Evolutionary conservation across 2,888 invertebrate genomes (phyloP), one percentile per base, ranked within the genome.

Genomic region (Phortica magna): DNA sequence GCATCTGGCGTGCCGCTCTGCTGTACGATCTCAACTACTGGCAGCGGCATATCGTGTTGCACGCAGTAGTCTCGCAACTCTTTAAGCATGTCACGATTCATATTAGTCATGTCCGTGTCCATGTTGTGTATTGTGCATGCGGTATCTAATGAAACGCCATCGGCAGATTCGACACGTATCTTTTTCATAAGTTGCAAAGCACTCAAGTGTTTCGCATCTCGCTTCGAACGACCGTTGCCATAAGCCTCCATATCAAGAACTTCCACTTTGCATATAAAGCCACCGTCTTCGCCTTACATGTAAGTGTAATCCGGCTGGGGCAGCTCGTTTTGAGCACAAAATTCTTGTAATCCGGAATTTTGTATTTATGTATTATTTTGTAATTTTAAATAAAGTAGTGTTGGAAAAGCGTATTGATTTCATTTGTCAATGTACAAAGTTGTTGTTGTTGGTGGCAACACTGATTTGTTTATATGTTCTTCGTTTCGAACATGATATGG

Each of bases 161-260:
- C 19, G 7, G 3, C 7, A 9, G 1, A 5, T 65, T 65, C 14
- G 19, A 12, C 42, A 84, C 92, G 91, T 82, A 93, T 64, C 88
- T 93, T 93, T 86, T 93, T 80, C 85, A 91, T 78, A 84, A 93
- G 12, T 89, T 92, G 87, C 84, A 91, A 31, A 84, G 89, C 79
- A 81, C 91, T 74, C 82, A 91, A 90, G 91, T 92, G 88, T 85
- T 92, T 92, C 82, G 93, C 88, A 82, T 90, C 89, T 19, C 92
- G 78, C 90, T 94, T 93, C 77, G 94, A 82, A 81, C 93, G 85
- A 7, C 91, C 93, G 89, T 91, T 82, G 83, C 94, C 92, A 88
- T 91, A 65, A 61, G 89, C 84, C 85, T 92, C 70, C 41, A 86
- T 41, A 80, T 92, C 22, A 88, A 92, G 78, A 80, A 93, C 89